Base-by-base conservation (phyloP, 1,140 invertebrate species). In the Drusus annulatus region DNA sequence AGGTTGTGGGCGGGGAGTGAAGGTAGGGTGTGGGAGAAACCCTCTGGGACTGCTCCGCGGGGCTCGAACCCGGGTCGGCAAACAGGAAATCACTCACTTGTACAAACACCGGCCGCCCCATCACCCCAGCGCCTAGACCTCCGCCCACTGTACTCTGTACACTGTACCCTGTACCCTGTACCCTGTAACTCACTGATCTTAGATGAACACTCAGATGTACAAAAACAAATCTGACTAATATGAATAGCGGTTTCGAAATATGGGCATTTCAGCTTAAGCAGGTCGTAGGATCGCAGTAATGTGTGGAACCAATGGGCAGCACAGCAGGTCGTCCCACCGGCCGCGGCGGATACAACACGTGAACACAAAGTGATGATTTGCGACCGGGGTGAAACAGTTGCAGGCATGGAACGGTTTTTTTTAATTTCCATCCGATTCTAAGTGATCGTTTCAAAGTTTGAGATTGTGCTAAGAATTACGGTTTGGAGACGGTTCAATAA, bases 61-160 rank as follows among this genome's bases (percentile, higher is more conserved):
- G 76, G 58, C 76, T 78, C 71, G 17, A 77, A 56, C 65, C 21
- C 52, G 63, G 45, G 45, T 79, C 25, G 77, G 82, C 80, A 83
- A 83, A 83, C 82, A 83, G 79, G 82, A 83, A 83, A 83, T 83
- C 82, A 83, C 82, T 83, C 82, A 83, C 82, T 83, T 83, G 82
- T 83, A 83, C 82, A 83, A 83, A 83, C 77, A 81, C 62, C 60
- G 36, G 68, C 31, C 63, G 28, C 31, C 54, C 75, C 36, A 45
- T 10, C 31, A 7, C 31, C 31, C 56, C 69, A 62, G 17, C 54
- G n/a, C 28, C 45, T 7, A 45, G 62, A 51, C 52, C 76, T 7
- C 76, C 31, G 31, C 36, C 1, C 19, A 8, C 16, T 0, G n/a
- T 17, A 21, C 19, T 8, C 54, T 7, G 54, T 16, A 6, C n/a